Evolutionary conservation across 2,888 invertebrate genomes (phyloP), one percentile per base, ranked within the genome.

Genomic region (Drosophila buzzatii): DNA sequence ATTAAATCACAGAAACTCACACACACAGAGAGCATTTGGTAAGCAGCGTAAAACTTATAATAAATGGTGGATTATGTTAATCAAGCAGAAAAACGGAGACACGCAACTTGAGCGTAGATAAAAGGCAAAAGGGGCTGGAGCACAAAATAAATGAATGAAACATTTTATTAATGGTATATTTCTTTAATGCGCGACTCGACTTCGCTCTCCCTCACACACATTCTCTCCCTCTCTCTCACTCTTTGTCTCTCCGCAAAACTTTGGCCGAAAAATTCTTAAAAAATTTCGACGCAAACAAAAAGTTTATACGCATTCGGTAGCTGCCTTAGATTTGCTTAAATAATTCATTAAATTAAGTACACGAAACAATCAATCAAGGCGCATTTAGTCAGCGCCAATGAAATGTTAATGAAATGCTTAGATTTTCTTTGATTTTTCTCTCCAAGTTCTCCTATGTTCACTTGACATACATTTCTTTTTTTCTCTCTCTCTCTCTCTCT

Each of bases 261-360:
- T 79, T 81, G 74, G 23, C 70, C 60, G 65, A 33, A 39, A 77
- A 78, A 27, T 62, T 61, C 73, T 70, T 78, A 70, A 82, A 86
- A 84, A 79, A 78, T 75, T 12, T 33, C 60, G 23, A 35, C 35
- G 27, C 57, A 72, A 70, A 70, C 58, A 58, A 74, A 88, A 86
- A 81, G 85, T 82, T 85, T 39, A 77, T 83, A 78, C 80, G 72
- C 74, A 78, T 73, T 81, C 61, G 33, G 56, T 60, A 35, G 73
- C 62, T 73, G 77, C 56, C 67, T 67, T 65, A 71, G 67, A 70
- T 76, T 76, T 80, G 79, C 80, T 81, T 88, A 90, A 90, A 89
- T 88, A 88, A 89, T 88, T 86, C 88, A 89, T 90, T 89, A 90
- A 86, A 88, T 89, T 86, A 90, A 89, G 89, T 89, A 86, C 78